phyloP scores from a whole-genome alignment of 2,797 vertebrate genomes.

The Streptopelia turtur region DNA sequence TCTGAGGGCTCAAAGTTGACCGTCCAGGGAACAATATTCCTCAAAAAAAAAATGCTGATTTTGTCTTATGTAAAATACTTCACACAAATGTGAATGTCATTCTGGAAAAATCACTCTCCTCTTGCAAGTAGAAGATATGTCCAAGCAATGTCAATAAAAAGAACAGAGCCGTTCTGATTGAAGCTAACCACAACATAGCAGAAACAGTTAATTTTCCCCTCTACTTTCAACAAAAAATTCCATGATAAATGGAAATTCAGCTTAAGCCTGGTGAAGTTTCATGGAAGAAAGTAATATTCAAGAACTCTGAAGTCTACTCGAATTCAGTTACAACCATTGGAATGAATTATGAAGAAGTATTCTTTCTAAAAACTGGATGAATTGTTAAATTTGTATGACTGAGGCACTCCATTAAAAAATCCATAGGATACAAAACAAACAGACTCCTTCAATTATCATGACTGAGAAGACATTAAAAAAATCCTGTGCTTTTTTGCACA shows the following conservation, averaged over 20 bases:
- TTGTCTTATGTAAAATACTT: not conserved
- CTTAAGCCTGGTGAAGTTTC: not conserved
- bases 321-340: not conserved
- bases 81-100: not conserved
- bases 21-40: not conserved
- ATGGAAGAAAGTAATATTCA: not conserved
- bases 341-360: not conserved
- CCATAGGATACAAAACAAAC: not conserved
- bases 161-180: not conserved
- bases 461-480: not conserved
- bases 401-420: not conserved
- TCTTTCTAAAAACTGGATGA: not conserved
- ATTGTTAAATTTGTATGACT: not conserved
- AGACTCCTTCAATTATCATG: not conserved
- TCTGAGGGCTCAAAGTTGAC: not conserved
- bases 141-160: not conserved
- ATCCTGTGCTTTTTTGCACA: not conserved
- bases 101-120: not conserved
- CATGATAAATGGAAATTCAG: not conserved
- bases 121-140: not conserved
- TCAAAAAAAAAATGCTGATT: slow-evolving; percentile 10
- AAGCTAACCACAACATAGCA: not conserved
- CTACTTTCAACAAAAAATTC: not conserved
- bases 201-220: not conserved
- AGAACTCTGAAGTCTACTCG: not conserved